phyloP scores from a whole-genome alignment of 2,888 invertebrate genomes.

The Nemotelus nigrinus region DNA sequence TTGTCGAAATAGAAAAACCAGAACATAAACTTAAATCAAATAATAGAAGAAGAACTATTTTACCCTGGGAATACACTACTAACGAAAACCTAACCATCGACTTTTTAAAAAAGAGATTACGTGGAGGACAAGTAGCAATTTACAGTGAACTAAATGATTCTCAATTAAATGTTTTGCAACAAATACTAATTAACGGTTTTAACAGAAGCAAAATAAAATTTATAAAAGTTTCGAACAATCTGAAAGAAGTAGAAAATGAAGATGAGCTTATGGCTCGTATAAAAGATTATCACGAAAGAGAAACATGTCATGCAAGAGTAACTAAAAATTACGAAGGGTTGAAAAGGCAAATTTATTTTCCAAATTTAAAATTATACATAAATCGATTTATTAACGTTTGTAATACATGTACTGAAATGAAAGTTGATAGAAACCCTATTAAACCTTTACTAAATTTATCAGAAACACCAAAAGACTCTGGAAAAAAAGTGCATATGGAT shows the following conservation, averaged over 20 bases:
- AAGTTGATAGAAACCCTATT: conserved; percentile 37
- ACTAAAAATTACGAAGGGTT: conserved; percentile 15
- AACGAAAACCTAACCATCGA: too few species aligned
- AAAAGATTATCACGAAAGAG: neutral
- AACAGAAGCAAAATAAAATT: conserved; percentile 27
- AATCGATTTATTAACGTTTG: conserved; percentile 35
- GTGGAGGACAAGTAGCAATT: too few species aligned
- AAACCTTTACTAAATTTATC: conserved; percentile 33
- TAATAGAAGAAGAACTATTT: conserved; percentile 5
- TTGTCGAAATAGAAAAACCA: conserved; percentile 6
- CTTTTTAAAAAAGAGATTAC: too few species aligned
- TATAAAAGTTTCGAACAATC: neutral
- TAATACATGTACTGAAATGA: conserved; percentile 25
- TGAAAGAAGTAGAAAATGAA: conserved; percentile 6
- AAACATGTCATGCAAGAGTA: conserved; percentile 32
- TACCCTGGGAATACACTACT: neutral
- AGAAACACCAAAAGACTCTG: conserved; percentile 31
- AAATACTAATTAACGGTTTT: conserved; percentile 1
- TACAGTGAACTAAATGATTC: too few species aligned
- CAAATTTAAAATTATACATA: conserved; percentile 17
- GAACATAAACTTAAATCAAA: neutral
- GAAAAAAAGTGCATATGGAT: conserved; percentile 21
- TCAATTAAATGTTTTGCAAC: neutral
- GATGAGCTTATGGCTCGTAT: neutral
- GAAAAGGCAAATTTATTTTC: conserved; percentile 20